Evolutionary conservation across 2,888 invertebrate species (phyloP).

Genomic region (Halictus quadricinctus): DNA sequence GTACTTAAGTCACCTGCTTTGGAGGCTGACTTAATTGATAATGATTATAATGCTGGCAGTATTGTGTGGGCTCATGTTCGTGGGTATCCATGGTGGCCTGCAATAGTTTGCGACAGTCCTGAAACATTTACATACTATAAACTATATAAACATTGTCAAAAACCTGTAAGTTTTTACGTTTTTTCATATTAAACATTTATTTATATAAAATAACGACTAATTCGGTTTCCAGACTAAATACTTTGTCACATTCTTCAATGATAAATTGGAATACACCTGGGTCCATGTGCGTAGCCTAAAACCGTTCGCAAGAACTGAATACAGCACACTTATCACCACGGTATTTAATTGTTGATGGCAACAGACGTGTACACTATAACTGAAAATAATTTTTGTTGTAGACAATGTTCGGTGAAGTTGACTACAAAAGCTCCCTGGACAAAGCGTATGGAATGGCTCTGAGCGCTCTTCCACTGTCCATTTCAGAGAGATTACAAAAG

Average conservation of each 20-base stretch:
- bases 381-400: slow-evolving; percentile 28
- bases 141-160: slow-evolving; percentile 17
- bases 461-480: slow-evolving; percentile 53
- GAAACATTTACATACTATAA: slow-evolving; percentile 78
- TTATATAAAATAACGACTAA: slow-evolving; percentile 10
- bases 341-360: slow-evolving; percentile 25
- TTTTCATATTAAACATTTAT: neutral
- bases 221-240: slow-evolving; percentile 83
- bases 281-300: slow-evolving; percentile 80
- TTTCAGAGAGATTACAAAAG: slow-evolving; percentile 58
- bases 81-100: slow-evolving; percentile 89
- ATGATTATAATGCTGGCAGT: slow-evolving; percentile 86
- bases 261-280: slow-evolving; percentile 83
- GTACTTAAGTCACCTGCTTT: slow-evolving; percentile 81
- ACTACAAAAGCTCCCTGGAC: slow-evolving; percentile 38
- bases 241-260: slow-evolving; percentile 84
- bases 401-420: slow-evolving; percentile 27
- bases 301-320: slow-evolving; percentile 66
- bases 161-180: slow-evolving; percentile 56
- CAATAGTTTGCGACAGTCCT: slow-evolving; percentile 88
- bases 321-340: slow-evolving; percentile 35
- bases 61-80: slow-evolving; percentile 86
- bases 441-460: slow-evolving; percentile 46
- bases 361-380: neutral
- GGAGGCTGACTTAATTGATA: slow-evolving; percentile 85